Conservation (phyloP, 1,140 invertebrate genomes). For the Wasmannia auropunctata region DNA sequence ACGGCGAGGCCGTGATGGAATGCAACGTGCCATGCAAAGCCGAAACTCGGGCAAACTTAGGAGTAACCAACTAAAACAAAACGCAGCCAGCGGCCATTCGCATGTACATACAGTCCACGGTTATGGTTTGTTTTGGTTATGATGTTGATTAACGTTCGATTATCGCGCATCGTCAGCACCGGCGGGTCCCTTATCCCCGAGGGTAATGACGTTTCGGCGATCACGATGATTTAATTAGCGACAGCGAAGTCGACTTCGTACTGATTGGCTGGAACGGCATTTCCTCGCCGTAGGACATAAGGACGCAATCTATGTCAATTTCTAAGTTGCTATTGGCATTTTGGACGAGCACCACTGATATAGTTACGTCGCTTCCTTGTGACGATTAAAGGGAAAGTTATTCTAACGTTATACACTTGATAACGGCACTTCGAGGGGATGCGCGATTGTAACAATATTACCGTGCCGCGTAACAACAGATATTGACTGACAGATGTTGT, state of each 20-base stretch:
- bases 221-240: constrained; percentile 40
- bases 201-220: constrained; percentile 33
- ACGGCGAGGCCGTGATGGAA: constrained; percentile 77
- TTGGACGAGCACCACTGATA: constrained; percentile 23
- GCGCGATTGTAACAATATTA: constrained; percentile 8
- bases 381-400: constrained; percentile 1
- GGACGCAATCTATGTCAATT: constrained; percentile 37
- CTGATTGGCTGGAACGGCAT: constrained; percentile 22
- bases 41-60: constrained; percentile 83
- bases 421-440: background rate
- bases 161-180: background rate
- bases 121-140: background rate
- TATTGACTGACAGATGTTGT: background rate
- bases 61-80: constrained; percentile 84
- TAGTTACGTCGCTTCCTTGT: constrained; percentile 29
- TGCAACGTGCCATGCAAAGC: constrained; percentile 84
- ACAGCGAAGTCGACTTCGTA: constrained; percentile 13
- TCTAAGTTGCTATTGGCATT: constrained; percentile 45
- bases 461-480: background rate
- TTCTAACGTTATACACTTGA: constrained; percentile 7
- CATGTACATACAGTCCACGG: constrained; percentile 6
- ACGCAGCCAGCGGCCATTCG: constrained; percentile 66
- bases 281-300: constrained; percentile 43
- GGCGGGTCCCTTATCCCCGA: background rate
- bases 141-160: constrained; percentile 50